These are phyloP conservation scores for Pandemis cinnamomeana DNA, from an alignment of 2,888 invertebrate genomes.

Conservation along the genomic window DNA sequence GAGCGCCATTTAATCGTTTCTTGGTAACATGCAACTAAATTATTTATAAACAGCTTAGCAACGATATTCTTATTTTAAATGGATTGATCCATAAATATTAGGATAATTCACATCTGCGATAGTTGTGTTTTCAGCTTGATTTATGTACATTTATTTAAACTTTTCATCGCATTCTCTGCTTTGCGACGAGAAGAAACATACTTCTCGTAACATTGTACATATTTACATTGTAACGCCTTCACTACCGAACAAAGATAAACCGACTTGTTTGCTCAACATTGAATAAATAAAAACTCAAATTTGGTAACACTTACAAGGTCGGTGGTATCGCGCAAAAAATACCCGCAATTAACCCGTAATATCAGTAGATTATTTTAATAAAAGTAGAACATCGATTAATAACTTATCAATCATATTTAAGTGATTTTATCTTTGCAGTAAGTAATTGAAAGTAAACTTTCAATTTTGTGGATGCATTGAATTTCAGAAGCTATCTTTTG, in stretches of 20 bases:
- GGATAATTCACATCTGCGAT: too few species aligned
- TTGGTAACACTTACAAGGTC: conserved; percentile 9
- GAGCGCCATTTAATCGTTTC: too few species aligned
- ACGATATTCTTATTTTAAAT: too few species aligned
- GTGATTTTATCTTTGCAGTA: conserved; percentile 2
- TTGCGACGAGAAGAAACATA: background rate
- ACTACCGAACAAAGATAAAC: conserved; percentile 14
- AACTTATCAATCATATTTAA: conserved; percentile 7
- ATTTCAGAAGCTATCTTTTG: conserved; percentile 4
- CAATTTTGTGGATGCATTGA: background rate
- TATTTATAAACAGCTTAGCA: too few species aligned
- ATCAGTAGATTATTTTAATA: conserved; percentile 5
- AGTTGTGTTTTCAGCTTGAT: background rate
- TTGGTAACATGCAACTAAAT: too few species aligned
- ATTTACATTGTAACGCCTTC: conserved; percentile 13
- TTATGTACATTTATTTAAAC: background rate
- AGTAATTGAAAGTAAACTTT: conserved; percentile 7
- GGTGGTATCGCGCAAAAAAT: conserved; percentile 17
- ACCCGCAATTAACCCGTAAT: background rate
- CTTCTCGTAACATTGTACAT: background rate
- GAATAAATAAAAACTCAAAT: conserved; percentile 1
- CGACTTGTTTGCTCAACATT: background rate
- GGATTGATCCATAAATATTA: too few species aligned
- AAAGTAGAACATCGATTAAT: conserved; percentile 3
- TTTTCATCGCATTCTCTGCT: background rate